These are phyloP conservation scores for Dendrocincla fuliginosa DNA, from an alignment of 2,797 vertebrate genomes.

Conservation along the genomic window DNA sequence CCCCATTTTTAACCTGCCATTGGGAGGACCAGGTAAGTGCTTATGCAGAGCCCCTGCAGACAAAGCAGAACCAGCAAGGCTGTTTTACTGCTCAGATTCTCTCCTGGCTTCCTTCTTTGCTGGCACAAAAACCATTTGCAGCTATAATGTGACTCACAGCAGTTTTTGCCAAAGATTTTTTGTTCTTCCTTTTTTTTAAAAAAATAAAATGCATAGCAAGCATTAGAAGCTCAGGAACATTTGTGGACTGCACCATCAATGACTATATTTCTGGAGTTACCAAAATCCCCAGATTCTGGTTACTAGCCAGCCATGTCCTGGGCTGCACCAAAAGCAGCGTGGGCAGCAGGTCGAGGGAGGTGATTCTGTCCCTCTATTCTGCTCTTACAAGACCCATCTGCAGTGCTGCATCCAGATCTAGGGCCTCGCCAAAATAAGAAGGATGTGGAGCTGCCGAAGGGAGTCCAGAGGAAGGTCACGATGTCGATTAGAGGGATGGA, in stretches of 20 bases:
- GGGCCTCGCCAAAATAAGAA: neutral
- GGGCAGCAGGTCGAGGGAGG: neutral
- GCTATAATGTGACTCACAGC: neutral
- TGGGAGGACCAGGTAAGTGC: neutral
- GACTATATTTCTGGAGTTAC: neutral
- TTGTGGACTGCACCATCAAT: neutral
- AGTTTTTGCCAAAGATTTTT: neutral
- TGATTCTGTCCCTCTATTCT: neutral
- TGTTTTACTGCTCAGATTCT: neutral
- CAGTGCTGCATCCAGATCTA: neutral
- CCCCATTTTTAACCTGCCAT: neutral
- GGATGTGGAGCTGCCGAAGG: neutral
- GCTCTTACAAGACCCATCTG: fast-evolving
- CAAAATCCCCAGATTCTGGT: neutral
- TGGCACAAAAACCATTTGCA: neutral
- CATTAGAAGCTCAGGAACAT: neutral
- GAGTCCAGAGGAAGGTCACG: neutral
- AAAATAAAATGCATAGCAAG: neutral
- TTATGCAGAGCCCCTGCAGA: neutral
- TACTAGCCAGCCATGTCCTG: neutral
- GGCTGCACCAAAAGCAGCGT: neutral
- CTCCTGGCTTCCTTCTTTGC: neutral
- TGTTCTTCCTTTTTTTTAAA: fast-evolving
- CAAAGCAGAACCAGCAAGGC: neutral
- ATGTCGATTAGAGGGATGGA: neutral